Conservation (phyloP, 2,797 vertebrate genomes). For the Leptodactylus fallax region DNA sequence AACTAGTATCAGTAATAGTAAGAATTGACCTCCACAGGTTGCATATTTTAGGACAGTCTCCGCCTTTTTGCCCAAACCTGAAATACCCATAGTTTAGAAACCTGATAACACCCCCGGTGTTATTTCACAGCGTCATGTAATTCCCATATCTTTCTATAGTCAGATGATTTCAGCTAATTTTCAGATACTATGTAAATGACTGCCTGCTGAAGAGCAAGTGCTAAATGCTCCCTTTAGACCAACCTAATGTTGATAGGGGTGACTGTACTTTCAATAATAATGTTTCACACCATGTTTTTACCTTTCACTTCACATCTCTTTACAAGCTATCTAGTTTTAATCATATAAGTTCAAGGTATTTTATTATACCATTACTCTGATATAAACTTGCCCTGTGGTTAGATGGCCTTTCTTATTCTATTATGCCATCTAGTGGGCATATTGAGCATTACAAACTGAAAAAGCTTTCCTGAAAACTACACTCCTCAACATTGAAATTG, state of each 20-base stretch:
- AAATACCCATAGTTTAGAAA: background rate
- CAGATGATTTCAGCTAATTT: background rate
- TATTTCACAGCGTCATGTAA: too few species aligned
- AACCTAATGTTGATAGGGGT: too few species aligned
- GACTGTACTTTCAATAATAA: too few species aligned
- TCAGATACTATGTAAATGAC: background rate
- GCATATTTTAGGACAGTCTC: too few species aligned
- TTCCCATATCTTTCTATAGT: too few species aligned
- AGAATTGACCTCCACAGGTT: background rate
- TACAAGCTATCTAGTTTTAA: too few species aligned
- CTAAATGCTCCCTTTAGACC: too few species aligned
- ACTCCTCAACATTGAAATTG: too few species aligned
- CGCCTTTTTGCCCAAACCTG: too few species aligned
- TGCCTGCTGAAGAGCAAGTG: background rate
- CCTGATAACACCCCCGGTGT: background rate
- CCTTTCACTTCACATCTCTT: too few species aligned
- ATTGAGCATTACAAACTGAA: background rate
- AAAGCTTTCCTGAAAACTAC: background rate
- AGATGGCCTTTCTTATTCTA: background rate
- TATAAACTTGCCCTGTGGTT: background rate
- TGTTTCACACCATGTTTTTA: too few species aligned
- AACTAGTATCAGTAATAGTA: background rate
- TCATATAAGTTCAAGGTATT: background rate
- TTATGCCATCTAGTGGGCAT: conserved; percentile 51
- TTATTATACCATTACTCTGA: background rate